These are phyloP conservation scores for Myopa tessellatipennis DNA, from an alignment of 2,888 invertebrate species.

Conservation along the genomic window DNA sequence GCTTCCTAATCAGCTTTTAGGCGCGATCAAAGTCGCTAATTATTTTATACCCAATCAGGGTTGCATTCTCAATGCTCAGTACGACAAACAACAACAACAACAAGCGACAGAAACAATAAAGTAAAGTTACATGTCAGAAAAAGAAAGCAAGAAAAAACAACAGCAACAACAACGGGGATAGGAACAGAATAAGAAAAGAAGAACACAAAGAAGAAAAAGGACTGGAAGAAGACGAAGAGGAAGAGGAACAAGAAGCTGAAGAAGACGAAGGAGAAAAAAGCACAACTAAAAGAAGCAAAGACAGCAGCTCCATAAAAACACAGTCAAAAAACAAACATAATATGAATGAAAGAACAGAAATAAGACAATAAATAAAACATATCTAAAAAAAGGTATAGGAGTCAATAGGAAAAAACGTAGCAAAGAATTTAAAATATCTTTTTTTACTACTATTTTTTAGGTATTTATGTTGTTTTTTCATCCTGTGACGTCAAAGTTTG, in stretches of 20 bases:
- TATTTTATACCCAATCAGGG: conserved; percentile 25
- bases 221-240: background rate
- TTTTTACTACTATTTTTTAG: background rate
- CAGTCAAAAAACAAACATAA: background rate
- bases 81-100: conserved; percentile 7
- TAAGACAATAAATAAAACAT: background rate
- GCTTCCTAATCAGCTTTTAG: conserved; percentile 36
- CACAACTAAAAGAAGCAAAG: too few relatives aligned
- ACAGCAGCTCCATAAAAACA: too few relatives aligned
- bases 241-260: background rate
- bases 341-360: background rate
- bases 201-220: background rate
- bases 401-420: too few relatives aligned
- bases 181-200: background rate
- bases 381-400: too few relatives aligned
- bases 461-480: background rate
- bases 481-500: background rate
- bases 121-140: background rate
- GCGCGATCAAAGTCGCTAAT: conserved; percentile 36
- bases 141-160: background rate
- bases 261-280: too few relatives aligned
- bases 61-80: background rate
- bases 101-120: background rate
- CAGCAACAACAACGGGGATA: background rate
- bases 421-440: background rate